Evolutionary conservation across 1,140 invertebrate species (phyloP).

Genomic region (Hylaeus volcanicus): DNA sequence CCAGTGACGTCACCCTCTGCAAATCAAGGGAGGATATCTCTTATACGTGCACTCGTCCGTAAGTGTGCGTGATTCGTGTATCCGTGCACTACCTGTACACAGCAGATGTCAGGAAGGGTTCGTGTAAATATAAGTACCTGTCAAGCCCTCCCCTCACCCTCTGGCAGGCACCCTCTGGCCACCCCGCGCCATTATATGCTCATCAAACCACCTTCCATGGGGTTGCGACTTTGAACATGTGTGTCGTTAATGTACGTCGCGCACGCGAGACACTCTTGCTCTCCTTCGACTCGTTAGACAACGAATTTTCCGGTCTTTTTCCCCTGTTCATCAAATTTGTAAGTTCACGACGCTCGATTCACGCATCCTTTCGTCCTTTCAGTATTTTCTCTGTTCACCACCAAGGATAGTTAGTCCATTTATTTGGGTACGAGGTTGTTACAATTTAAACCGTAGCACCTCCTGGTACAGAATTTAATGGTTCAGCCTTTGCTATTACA

Average conservation of each 20-base stretch:
- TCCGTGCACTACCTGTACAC: conserved; percentile 33
- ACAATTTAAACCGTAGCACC: too few species aligned
- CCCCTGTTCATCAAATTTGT: too few species aligned
- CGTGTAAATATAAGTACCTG: conserved; percentile 72
- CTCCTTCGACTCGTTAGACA: not conserved
- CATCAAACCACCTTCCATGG: conserved; percentile 68
- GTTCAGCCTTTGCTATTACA: too few species aligned
- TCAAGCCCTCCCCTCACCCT: conserved; percentile 52
- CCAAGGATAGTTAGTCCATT: too few species aligned
- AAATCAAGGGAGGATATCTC: not conserved
- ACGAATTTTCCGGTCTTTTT: not conserved
- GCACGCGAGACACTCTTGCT: conserved; percentile 48
- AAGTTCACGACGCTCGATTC: too few species aligned
- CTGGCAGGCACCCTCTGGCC: conserved; percentile 48
- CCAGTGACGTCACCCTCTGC: not conserved
- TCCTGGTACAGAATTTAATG: too few species aligned
- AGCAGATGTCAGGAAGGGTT: conserved; percentile 68
- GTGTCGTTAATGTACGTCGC: conserved; percentile 57
- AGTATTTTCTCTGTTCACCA: too few species aligned
- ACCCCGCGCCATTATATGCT: conserved; percentile 70
- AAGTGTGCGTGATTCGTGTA: not conserved
- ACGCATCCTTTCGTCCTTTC: too few species aligned
- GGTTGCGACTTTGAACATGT: conserved; percentile 50
- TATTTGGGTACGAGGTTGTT: too few species aligned
- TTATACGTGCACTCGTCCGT: too few species aligned